Evolutionary conservation across 2,888 invertebrate species (phyloP), one percentile per base, ranked within the genome.

Genomic region (Aphrophora alni): DNA sequence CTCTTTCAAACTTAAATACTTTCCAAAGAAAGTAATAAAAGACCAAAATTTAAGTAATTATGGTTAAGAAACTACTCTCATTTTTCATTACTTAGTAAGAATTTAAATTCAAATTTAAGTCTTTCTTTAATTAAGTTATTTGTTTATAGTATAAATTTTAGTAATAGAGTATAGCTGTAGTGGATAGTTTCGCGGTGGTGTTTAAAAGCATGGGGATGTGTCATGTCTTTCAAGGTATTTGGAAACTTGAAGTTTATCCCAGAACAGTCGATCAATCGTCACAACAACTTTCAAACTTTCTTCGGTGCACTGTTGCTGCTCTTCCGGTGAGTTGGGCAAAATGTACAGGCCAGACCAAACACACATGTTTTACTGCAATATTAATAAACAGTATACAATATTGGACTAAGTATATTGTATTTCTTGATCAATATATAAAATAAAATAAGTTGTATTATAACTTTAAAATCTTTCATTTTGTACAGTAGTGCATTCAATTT

Each of bases 251-350:
- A 92, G 90, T 93, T 95, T 90, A 94, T 95, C 90, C 93, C 95
- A 88, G 93, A 92, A 88, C 93, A 94, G 87, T 93, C 94, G 89
- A 94, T 97, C 90, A 96, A 95, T 91, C 93, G 96, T 88, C 97
- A 97, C 93, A 97, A 97, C 93, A 97, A 97, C 93, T 97, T 97
- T 93, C 94, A 95, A 90, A 94, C 94, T 88, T 97, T 97, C 92
- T 93, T 95, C 91, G 94, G 95, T 90, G 95, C 95, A 89, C 93
- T 97, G 89, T 93, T 97, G 92, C 93, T 97, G 88, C 93, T 97
- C 88, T 97, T 97, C 92, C 95, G 97, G 96, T 94, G 93, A 94
- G 94, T 90, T 81, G 80, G 80, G 81, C 80, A 75, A 78, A 71
- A 59, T 59, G 59, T 59, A 21, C 59, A 59, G 59, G 21, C 59